Evolutionary conservation across 2,797 vertebrate species (phyloP), one percentile per base, ranked within the genome.

Genomic region (Poeciliopsis presidionis): DNA sequence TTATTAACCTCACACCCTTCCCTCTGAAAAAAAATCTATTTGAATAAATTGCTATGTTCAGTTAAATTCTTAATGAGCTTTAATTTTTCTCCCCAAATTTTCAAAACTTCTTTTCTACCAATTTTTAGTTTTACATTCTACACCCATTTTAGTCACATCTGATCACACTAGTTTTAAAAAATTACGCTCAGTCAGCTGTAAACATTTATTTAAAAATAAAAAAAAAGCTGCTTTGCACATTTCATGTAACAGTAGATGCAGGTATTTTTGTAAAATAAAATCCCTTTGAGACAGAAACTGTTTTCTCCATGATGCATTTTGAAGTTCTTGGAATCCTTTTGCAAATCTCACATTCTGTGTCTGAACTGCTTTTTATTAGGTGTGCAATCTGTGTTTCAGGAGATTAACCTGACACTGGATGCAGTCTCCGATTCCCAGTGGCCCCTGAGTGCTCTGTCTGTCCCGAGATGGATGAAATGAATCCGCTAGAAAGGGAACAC

Each of bases 401-500:
- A 95, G 83, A 80, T 95, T 93, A 82, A 33, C 87, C 81, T 96
- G 96, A 95, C 95, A 0, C 78, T 81, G 85, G 93, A 94, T 78
- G 89, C 94, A 41, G 81, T 83, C n/a, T 89, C 94, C 78, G 81
- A 79, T 80, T 16, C 4, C 83, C 63, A 88, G 90, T 75, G 81
- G 82, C 59, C 80, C 79, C 78, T 74, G 87, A 1, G 82, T 72
- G 73, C 86, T 43, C 74, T 84, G 84, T 82, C 91, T 36, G 28
- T 25, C 90, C 45, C 12, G 77, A 86, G 79, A 97, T 97, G 97
- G 97, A 97, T 11, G 96, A 96, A 81, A 96, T 94, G 79, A 96
- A 94, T 75, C 87, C 93, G 7, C 85, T 95, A 0, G 95, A 98
- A 78, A 93, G 90, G 87, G 96, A 98, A 70, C 93, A 97, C 87